Percentiles rank a stretch among this genome's conserved stretches.
Evolutionary conservation across 1,140 invertebrate species (phyloP).

Genomic region (Lepidostoma basale): DNA sequence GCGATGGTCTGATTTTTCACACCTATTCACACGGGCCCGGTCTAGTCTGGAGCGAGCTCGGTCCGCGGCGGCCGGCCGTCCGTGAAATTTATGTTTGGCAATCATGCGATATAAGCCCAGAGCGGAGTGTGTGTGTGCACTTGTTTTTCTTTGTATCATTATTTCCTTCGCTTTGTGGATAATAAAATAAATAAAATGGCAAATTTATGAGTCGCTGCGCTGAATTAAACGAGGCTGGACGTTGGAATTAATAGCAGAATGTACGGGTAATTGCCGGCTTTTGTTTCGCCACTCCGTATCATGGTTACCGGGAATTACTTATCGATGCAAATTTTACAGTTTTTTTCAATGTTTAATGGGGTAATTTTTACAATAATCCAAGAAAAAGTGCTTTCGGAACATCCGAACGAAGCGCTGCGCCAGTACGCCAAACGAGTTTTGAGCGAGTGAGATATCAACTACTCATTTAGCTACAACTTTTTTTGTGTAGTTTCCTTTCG

Average conservation of each 20-base stretch:
- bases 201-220: slow-evolving; percentile 40
- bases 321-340: slow-evolving; percentile 2
- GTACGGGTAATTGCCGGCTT: slow-evolving; percentile 37
- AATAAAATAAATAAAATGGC: slow-evolving; percentile 42
- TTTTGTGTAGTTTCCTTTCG: too few species aligned
- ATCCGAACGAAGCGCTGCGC: too few species aligned
- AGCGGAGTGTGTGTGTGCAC: slow-evolving; percentile 5
- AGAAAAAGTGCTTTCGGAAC: too few species aligned
- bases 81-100: slow-evolving; percentile 42
- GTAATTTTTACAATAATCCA: not conserved
- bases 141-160: slow-evolving; percentile 29
- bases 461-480: too few species aligned
- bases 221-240: slow-evolving; percentile 42
- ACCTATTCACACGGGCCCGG: slow-evolving; percentile 13
- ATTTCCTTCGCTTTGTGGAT: slow-evolving; percentile 35
- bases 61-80: not conserved
- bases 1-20: slow-evolving; percentile 23
- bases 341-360: too few species aligned
- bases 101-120: slow-evolving; percentile 39
- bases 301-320: not conserved
- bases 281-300: not conserved
- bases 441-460: too few species aligned
- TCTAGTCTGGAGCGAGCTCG: not conserved
- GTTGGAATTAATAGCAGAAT: slow-evolving; percentile 41
- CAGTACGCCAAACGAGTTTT: too few species aligned